phyloP scores from a whole-genome alignment of 2,113 vertebrate genomes.

The Neodontobutis hainanensis region DNA sequence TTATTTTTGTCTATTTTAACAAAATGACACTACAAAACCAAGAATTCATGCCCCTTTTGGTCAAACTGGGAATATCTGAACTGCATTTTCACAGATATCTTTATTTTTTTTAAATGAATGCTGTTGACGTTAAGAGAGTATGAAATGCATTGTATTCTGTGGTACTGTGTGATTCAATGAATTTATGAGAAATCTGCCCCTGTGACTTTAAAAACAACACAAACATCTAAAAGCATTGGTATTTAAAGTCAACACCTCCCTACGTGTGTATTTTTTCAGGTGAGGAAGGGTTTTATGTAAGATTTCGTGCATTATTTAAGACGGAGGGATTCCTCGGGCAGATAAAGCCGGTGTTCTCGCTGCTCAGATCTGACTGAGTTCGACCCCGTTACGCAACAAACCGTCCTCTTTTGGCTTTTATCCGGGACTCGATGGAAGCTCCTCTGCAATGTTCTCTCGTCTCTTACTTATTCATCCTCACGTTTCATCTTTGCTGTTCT shows the following conservation, averaged over 20 bases:
- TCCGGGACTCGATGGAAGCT: slow-evolving; percentile 35
- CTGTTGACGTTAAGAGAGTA: too few species aligned
- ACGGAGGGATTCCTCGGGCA: slow-evolving; percentile 18
- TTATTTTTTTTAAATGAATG: too few species aligned
- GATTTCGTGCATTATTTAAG: slow-evolving; percentile 30
- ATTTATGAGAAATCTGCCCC: too few species aligned
- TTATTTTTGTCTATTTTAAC: too few species aligned
- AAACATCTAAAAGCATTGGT: background rate
- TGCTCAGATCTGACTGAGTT: slow-evolving; percentile 5
- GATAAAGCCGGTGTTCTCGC: background rate
- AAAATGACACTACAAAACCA: too few species aligned
- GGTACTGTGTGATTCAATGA: too few species aligned
- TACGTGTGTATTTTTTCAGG: background rate
- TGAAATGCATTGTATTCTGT: too few species aligned
- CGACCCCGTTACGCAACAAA: slow-evolving; percentile 57
- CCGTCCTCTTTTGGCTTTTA: slow-evolving; percentile 14
- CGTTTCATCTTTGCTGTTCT: slow-evolving; percentile 50
- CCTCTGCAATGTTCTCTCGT: slow-evolving; percentile 12
- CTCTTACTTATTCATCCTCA: slow-evolving; percentile 57
- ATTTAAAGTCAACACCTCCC: background rate
- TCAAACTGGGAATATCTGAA: too few species aligned
- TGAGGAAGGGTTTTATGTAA: background rate
- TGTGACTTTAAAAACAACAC: too few species aligned
- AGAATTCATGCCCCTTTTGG: too few species aligned
- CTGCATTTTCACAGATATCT: too few species aligned